phyloP scores from a whole-genome alignment of 2,113 vertebrate species.

The Cranoglanis bouderius region DNA sequence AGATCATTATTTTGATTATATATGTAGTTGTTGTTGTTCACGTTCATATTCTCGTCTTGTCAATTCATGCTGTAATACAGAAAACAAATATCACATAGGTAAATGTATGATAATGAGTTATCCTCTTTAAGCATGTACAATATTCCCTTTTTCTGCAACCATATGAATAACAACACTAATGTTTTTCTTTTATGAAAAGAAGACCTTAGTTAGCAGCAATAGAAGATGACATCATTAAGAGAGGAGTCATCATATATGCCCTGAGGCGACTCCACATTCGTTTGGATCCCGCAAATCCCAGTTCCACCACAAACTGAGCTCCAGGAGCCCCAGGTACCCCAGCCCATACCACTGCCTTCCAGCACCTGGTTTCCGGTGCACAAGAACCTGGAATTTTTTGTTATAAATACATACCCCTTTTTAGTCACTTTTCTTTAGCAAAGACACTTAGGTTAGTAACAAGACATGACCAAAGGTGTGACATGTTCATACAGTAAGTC shows the following conservation, averaged over 20 bases:
- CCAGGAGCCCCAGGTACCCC: slow-evolving; percentile 29
- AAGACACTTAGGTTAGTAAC: background rate
- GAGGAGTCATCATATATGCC: slow-evolving; percentile 7
- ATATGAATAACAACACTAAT: background rate
- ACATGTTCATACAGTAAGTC: background rate
- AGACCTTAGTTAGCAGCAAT: slow-evolving; percentile 26
- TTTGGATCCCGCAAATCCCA: slow-evolving; percentile 40
- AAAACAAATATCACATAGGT: background rate
- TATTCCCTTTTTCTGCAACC: background rate
- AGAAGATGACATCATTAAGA: slow-evolving; percentile 9
- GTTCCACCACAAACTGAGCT: background rate
- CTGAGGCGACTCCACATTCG: background rate
- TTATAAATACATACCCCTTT: background rate
- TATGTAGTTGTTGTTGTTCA: background rate
- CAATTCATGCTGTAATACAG: background rate
- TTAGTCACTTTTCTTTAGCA: background rate
- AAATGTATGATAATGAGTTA: background rate
- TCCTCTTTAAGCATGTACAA: background rate
- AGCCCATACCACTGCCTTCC: background rate
- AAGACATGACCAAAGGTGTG: background rate
- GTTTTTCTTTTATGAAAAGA: background rate
- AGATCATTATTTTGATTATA: background rate
- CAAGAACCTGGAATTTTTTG: background rate
- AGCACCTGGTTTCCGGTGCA: background rate
- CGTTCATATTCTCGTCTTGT: background rate